Evolutionary conservation across 2,888 invertebrate species (phyloP), one percentile per base, ranked within the genome.

Genomic region (Rhodophaea formosa): DNA sequence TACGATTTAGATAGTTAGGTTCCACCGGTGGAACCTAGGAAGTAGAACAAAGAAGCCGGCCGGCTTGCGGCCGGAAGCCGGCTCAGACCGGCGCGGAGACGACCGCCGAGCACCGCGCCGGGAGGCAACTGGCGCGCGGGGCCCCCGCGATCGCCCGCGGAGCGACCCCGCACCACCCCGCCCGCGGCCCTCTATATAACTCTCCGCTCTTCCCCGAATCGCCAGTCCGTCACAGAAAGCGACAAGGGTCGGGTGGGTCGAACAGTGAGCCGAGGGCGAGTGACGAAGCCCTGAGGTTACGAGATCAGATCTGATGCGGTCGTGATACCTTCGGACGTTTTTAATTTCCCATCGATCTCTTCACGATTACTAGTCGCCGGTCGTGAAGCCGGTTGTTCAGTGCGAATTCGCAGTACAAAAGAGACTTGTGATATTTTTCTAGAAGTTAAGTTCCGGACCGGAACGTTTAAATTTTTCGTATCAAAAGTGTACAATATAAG

Each of bases 381-480:
- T 78, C 71, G 68, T 72, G 71, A 71, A 76, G 75, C 84, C 84
- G 86, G 83, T 75, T 65, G 74, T 84, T 82, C 81, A 79, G 87
- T 88, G 88, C 84, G 88, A 82, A 82, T 85, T 82, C 77, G 84
- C 84, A 91, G 88, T 89, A 89, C 89, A 89, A 89, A 88, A 89
- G 85, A 90, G 83, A 88, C 86, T 91, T 91, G 91, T 91, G 91
- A 92, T 92, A 92, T 91, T 90, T 88, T 89, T 82, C 84, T 88
- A 88, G 85, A 83, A 84, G 80, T 51, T 77, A 79, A 82, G 88
- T 90, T 88, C 89, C 89, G 82, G 63, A 65, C 67, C 81, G 89
- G 88, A 88, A 88, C 90, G 68, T 73, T 79, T 81, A 71, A 78
- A 79, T 77, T 82, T 84, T 84, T 83, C 74, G 78, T 79, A 80